phyloP scores from a whole-genome alignment of 2,888 invertebrate species.

The Zhuqinia jingwanae region DNA sequence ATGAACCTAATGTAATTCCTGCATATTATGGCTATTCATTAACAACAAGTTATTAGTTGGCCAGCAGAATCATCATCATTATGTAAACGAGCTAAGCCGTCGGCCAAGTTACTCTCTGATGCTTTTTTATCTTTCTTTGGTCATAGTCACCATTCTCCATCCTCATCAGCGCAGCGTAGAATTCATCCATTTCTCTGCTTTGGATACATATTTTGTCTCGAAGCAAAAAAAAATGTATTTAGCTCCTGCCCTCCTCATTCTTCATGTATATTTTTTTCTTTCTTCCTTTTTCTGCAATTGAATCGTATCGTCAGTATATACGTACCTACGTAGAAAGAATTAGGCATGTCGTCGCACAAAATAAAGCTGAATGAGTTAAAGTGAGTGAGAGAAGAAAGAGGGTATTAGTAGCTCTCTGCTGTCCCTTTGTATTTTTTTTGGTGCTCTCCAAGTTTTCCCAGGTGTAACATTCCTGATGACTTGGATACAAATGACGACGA shows the following conservation, averaged over 20 bases:
- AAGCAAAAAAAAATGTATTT: not conserved
- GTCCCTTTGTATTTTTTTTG: not conserved
- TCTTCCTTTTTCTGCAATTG: not conserved
- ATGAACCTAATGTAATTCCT: constrained; percentile 38
- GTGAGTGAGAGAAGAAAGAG: not conserved
- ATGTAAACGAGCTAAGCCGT: constrained; percentile 5
- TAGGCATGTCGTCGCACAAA: not conserved
- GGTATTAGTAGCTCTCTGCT: not conserved
- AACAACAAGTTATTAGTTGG: constrained; percentile 43
- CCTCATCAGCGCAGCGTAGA: not conserved
- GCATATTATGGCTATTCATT: constrained; percentile 49
- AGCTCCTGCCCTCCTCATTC: not conserved
- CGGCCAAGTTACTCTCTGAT: constrained; percentile 30
- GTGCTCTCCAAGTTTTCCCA: constrained; percentile 25
- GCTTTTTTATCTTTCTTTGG: constrained; percentile 20
- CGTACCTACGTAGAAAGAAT: not conserved
- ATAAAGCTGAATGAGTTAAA: not conserved
- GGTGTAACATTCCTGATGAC: constrained; percentile 23
- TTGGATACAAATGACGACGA: too few species aligned
- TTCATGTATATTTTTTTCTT: not conserved
- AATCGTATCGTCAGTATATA: not conserved
- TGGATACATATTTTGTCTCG: not conserved
- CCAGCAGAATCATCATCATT: constrained; percentile 14
- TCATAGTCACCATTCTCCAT: not conserved
- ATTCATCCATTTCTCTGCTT: not conserved